These are phyloP conservation scores for Oxyruncus cristatus DNA, from an alignment of 2,113 vertebrate genomes.

Conservation along the genomic window DNA sequence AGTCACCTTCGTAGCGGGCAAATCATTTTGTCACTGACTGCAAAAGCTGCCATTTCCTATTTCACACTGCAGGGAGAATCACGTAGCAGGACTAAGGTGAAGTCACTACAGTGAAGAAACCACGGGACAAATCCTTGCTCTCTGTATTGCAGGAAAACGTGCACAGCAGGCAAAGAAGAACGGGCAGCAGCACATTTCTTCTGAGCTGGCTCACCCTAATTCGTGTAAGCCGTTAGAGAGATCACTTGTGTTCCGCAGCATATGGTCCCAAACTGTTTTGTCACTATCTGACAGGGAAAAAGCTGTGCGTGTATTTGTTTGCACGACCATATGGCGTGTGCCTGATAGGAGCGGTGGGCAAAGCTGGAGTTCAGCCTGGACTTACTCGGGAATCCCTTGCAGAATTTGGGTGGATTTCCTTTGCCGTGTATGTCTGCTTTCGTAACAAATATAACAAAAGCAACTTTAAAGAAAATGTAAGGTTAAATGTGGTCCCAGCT, in stretches of 20 bases:
- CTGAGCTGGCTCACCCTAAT: background rate
- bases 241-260: constrained; percentile 7
- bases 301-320: constrained; percentile 44
- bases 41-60: background rate
- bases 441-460: background rate
- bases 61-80: background rate
- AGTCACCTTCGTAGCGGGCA: background rate
- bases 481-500: background rate
- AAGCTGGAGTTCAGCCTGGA: background rate
- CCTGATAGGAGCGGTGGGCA: background rate
- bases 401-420: background rate
- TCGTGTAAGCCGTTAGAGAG: background rate
- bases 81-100: background rate
- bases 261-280: constrained; percentile 39
- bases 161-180: background rate
- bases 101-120: background rate
- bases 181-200: background rate
- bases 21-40: background rate
- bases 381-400: background rate
- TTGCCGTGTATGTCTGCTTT: background rate
- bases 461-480: background rate
- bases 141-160: background rate
- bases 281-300: constrained; percentile 36
- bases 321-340: constrained; percentile 34
- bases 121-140: background rate